phyloP scores from a whole-genome alignment of 2,113 vertebrate genomes.

The Aegithalos caudatus region DNA sequence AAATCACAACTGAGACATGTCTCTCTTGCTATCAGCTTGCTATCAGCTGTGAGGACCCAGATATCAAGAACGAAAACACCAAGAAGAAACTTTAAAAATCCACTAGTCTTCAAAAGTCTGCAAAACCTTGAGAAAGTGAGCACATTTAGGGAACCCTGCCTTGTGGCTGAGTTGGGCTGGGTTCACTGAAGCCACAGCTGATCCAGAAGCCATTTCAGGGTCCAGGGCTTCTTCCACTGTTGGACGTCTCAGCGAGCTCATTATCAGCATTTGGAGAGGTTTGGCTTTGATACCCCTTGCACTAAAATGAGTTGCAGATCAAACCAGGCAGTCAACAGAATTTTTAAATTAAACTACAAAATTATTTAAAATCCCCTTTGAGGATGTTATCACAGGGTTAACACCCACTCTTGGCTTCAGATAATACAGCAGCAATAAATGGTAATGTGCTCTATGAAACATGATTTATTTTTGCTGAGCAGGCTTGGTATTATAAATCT shows the following conservation, averaged over 20 bases:
- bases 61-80: not conserved
- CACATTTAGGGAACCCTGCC: not conserved
- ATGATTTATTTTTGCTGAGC: constrained; percentile 51
- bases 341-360: not conserved
- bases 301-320: not conserved
- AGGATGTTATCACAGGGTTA: constrained; percentile 22
- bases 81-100: not conserved
- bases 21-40: not conserved
- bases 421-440: not conserved
- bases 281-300: not conserved
- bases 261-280: not conserved
- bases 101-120: not conserved
- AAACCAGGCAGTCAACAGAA: not conserved
- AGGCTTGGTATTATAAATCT: constrained; percentile 54
- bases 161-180: not conserved
- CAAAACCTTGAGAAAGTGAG: not conserved
- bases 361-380: not conserved
- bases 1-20: rapidly evolving
- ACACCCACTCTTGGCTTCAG: not conserved
- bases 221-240: rapidly evolving
- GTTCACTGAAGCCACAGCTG: not conserved
- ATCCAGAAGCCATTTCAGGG: rapidly evolving
- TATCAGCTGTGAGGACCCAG: not conserved
- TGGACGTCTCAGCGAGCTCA: rapidly evolving
- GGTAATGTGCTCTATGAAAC: not conserved